Conservation (phyloP, 2,888 invertebrate genomes). For the Hydrotaea diabolus region DNA sequence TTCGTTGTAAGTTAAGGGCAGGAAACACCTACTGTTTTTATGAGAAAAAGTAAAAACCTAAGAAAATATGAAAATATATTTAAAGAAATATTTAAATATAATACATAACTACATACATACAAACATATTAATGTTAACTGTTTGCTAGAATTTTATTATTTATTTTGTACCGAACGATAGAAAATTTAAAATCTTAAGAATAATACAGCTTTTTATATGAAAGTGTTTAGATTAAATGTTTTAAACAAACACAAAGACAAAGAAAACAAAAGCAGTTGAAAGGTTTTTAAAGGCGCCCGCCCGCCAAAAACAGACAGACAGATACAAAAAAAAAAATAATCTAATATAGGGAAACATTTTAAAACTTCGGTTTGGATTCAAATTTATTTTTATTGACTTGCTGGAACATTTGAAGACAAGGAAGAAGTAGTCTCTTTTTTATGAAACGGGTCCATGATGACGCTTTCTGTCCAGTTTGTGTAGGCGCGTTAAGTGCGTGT, state of each 20-base stretch:
- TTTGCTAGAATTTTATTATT: constrained; percentile 68
- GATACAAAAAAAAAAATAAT: not conserved
- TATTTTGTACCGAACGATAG: constrained; percentile 61
- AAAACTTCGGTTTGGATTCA: not conserved
- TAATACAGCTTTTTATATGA: constrained; percentile 56
- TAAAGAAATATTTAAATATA: too few relatives aligned
- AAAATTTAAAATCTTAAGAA: constrained; percentile 6
- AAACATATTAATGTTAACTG: constrained; percentile 64
- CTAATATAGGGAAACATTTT: constrained; percentile 22
- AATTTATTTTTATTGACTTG: too few relatives aligned
- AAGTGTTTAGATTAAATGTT: constrained; percentile 51
- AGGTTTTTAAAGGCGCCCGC: constrained; percentile 53
- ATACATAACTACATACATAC: constrained; percentile 46
- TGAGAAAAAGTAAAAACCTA: not conserved
- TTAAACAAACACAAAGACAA: not conserved
- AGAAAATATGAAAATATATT: constrained; percentile 22
- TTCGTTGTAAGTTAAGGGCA: constrained; percentile 16
- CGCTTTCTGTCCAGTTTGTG: constrained; percentile 50
- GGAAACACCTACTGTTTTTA: not conserved
- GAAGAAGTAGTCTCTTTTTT: not conserved
- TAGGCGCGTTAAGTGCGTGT: constrained; percentile 12
- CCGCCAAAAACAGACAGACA: constrained; percentile 53
- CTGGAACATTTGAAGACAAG: too few relatives aligned
- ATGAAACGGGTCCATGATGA: constrained; percentile 50
- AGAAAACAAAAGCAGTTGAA: constrained; percentile 30